Base-by-base conservation (phyloP, 2,113 vertebrate genomes). In the Chascanopsetta lugubris region DNA sequence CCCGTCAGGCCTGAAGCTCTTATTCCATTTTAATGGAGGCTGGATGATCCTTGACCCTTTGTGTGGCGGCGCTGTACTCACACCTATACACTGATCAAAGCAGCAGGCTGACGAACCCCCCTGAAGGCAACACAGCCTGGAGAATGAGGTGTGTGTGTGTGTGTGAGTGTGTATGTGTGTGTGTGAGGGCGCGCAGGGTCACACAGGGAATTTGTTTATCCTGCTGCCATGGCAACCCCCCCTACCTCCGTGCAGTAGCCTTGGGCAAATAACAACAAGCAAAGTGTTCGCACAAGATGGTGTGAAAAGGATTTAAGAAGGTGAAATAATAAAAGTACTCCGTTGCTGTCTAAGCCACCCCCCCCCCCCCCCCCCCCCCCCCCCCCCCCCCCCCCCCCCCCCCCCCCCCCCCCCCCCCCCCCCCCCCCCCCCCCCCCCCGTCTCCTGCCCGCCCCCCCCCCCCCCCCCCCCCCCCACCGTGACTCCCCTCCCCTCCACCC, bases 21-120 rank as follows among this genome's bases (percentile, higher is more conserved):
- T 72, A 89, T 84, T 89, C 75, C 82, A 87, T 85, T 87, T 86
- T 87, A 91, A 88, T 81, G 51, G 72, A 54, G 82, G 64, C 72
- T 46, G 68, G 25, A 61, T 83, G 85, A 89, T 61, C 87, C 65
- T 61, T 75, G 82, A 85, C 84, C 76, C 51, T 51, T 49, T 61
- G 58, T 64, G 24, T 48, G 59, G 61, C 70, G 42, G 73, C 8
- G 58, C 49, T 78, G 75, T n/a, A n/a, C n/a, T n/a, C n/a, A 66
- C 84, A 89, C 85, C 80, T 85, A 69, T 18, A 72, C 36, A 57
- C 42, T 60, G 66, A 80, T 79, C 75, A 84, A 82, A 87, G 73
- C 67, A 56, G 50, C 61, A 67, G 64, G 34, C 47, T 54, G 26
- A 73, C 47, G 10, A 61, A 50, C 45, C 63, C 27, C 51, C 49